Evolutionary conservation across 1,140 invertebrate species (phyloP).

Genomic region (Listronotus oregonensis): DNA sequence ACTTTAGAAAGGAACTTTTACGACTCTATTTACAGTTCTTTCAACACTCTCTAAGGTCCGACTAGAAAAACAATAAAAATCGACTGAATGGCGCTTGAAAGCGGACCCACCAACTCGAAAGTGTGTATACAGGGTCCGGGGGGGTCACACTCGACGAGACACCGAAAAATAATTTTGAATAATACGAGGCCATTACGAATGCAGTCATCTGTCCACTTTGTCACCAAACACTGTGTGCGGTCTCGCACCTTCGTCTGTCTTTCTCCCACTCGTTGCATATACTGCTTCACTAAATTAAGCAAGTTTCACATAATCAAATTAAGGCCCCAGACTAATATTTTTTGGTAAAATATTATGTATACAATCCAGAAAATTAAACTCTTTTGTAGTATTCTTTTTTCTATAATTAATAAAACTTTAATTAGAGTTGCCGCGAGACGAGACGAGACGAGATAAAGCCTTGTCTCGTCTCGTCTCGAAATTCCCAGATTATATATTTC

Average conservation of each 20-base stretch:
- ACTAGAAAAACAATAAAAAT: slow-evolving; percentile 2
- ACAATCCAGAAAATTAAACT: too few relatives aligned
- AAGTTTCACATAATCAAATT: too few relatives aligned
- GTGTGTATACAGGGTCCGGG: slow-evolving; percentile 8
- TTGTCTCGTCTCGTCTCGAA: too few relatives aligned
- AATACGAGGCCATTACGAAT: slow-evolving; percentile 34
- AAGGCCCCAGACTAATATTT: too few relatives aligned
- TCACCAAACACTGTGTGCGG: slow-evolving; percentile 48
- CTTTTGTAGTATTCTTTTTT: too few relatives aligned
- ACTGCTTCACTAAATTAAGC: background rate
- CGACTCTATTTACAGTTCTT: background rate
- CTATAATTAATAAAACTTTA: too few relatives aligned
- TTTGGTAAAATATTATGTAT: too few relatives aligned
- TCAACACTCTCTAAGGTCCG: background rate
- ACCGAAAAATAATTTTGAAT: slow-evolving; percentile 33
- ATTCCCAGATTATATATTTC: too few relatives aligned
- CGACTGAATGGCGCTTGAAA: slow-evolving; percentile 18
- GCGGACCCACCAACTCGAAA: slow-evolving; percentile 19
- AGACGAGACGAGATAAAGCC: too few relatives aligned
- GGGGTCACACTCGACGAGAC: slow-evolving; percentile 30
- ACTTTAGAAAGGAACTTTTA: background rate
- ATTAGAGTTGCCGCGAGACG: too few relatives aligned
- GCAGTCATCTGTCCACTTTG: slow-evolving; percentile 51
- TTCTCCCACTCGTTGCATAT: slow-evolving; percentile 20
- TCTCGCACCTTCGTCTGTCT: slow-evolving; percentile 36